Percentiles rank a stretch among this genome's conserved stretches.
phyloP scores from a whole-genome alignment of 2,888 invertebrate genomes.

The Andricus quercusramuli region DNA sequence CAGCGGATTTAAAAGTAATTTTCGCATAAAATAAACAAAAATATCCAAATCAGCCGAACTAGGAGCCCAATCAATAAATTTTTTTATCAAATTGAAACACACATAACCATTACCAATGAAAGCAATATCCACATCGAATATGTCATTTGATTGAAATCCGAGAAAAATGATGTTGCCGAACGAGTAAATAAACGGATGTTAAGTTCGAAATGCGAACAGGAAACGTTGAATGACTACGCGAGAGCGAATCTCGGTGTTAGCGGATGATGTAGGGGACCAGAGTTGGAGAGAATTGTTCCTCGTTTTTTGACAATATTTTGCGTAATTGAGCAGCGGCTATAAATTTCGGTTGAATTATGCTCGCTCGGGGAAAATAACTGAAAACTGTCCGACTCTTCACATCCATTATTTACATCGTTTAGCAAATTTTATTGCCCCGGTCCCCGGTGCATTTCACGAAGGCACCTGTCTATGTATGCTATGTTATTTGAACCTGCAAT shows the following conservation, averaged over 20 bases:
- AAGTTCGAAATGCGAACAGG: slow-evolving; percentile 56
- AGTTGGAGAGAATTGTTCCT: slow-evolving; percentile 57
- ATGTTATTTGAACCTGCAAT: slow-evolving; percentile 19
- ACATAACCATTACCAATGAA: background rate
- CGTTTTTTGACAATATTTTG: slow-evolving; percentile 71
- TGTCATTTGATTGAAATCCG: background rate
- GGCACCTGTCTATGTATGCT: background rate
- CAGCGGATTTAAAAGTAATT: too few relatives aligned
- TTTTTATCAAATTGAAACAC: background rate
- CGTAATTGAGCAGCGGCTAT: slow-evolving; percentile 74
- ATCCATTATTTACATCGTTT: slow-evolving; percentile 76
- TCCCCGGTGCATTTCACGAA: slow-evolving; percentile 49
- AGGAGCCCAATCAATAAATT: background rate
- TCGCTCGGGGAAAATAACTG: slow-evolving; percentile 72
- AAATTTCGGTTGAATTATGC: slow-evolving; percentile 74
- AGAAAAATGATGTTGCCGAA: slow-evolving; percentile 47
- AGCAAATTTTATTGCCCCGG: slow-evolving; percentile 73
- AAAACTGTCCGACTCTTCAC: slow-evolving; percentile 73
- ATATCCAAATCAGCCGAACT: background rate
- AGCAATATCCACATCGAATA: background rate
- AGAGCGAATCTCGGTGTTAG: slow-evolving; percentile 57
- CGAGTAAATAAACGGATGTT: slow-evolving; percentile 58
- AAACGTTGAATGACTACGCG: slow-evolving; percentile 57
- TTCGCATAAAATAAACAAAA: too few relatives aligned
- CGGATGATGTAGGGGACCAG: slow-evolving; percentile 55